Evolutionary conservation across 2,797 vertebrate genomes (phyloP).

Genomic region (Chiloscyllium punctatum): DNA sequence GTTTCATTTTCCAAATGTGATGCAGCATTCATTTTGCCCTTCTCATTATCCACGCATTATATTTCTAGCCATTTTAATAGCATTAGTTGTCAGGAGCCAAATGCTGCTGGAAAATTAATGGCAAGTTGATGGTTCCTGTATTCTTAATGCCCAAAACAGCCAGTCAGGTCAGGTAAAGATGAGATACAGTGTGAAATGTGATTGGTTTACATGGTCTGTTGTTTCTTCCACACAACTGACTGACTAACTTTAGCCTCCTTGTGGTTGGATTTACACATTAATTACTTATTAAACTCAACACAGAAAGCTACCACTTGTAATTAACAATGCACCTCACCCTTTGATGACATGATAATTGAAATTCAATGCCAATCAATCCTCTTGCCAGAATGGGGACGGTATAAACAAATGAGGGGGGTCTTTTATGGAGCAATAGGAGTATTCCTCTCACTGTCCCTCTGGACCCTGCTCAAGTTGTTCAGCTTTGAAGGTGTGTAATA

Average conservation of each 20-base stretch:
- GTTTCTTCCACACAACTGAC: neutral
- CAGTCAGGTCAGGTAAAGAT: neutral
- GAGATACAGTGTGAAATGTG: neutral
- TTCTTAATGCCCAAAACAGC: neutral
- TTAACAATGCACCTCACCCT: neutral
- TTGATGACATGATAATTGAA: neutral
- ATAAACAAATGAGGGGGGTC: neutral
- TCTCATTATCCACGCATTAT: neutral
- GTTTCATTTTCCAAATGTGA: neutral
- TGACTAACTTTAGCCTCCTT: neutral
- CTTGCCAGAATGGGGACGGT: neutral
- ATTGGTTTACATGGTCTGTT: neutral
- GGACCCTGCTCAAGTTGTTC: no score
- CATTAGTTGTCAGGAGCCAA: neutral
- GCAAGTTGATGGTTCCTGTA: neutral
- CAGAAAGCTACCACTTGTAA: neutral
- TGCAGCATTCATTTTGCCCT: neutral
- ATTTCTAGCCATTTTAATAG: neutral
- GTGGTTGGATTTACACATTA: neutral
- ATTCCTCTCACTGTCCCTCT: no score
- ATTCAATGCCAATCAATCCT: neutral
- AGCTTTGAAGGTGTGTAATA: no score
- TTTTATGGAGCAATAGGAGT: no score
- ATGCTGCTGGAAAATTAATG: neutral
- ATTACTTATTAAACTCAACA: neutral